Conservation (phyloP, 2,113 vertebrate species). For the Mesitornis unicolor region DNA sequence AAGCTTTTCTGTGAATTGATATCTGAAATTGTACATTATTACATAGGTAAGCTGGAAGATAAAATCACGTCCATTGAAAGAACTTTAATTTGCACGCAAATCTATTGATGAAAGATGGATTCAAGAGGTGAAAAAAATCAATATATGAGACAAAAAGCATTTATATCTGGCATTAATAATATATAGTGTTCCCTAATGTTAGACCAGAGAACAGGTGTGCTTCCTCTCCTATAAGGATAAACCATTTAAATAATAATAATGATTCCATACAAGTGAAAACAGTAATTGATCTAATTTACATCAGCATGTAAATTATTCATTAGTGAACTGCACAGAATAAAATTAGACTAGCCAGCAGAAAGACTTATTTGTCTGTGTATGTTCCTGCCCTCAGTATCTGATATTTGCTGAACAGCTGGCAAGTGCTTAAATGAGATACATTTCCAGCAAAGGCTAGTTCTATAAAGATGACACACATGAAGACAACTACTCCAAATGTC, state of each 20-base stretch:
- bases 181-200: background rate
- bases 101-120: background rate
- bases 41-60: constrained; percentile 11
- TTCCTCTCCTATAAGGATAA: background rate
- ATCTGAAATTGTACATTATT: constrained; percentile 18
- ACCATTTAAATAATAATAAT: constrained; percentile 48
- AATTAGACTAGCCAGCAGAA: constrained; percentile 16
- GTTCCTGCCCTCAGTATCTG: background rate
- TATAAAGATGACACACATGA: background rate
- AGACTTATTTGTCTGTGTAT: background rate
- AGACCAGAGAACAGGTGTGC: background rate
- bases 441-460: background rate
- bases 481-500: background rate
- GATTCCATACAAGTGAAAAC: constrained; percentile 15
- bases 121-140: background rate
- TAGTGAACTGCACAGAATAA: constrained; percentile 6
- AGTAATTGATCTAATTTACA: constrained; percentile 58
- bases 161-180: background rate
- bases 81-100: constrained; percentile 56
- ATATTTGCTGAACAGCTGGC: background rate
- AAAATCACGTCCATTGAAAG: background rate
- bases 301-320: constrained; percentile 61
- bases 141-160: background rate
- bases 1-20: constrained; percentile 21
- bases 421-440: background rate